These are phyloP conservation scores for Nymphalis urticae DNA, from an alignment of 2,888 invertebrate genomes.

Conservation along the genomic window DNA sequence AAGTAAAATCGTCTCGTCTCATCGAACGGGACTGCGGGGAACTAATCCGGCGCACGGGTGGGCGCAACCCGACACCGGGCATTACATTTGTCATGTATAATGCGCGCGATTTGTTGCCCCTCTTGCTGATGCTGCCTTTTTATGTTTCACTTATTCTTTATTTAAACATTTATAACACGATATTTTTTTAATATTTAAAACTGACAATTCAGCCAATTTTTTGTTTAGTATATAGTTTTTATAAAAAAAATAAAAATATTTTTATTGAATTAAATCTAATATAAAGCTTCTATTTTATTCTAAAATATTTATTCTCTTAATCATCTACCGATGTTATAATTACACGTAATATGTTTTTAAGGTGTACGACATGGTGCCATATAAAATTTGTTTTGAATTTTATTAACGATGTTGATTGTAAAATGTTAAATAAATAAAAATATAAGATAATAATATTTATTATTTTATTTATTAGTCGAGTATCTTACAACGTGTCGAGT, in stretches of 20 bases:
- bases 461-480: too few species aligned
- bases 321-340: too few species aligned
- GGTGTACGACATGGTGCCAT: too few species aligned
- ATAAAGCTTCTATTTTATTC: too few species aligned
- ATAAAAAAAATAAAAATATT: not conserved
- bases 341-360: too few species aligned
- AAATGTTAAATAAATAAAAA: too few species aligned
- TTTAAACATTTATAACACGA: slow-evolving; percentile 64
- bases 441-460: too few species aligned
- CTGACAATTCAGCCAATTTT: slow-evolving; percentile 47
- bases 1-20: slow-evolving; percentile 19
- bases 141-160: slow-evolving; percentile 74
- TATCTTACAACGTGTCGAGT: too few species aligned
- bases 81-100: slow-evolving; percentile 82
- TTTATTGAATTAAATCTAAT: not conserved
- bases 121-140: slow-evolving; percentile 58
- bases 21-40: slow-evolving; percentile 42
- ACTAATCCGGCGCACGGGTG: slow-evolving; percentile 75
- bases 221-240: not conserved
- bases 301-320: too few species aligned
- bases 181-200: slow-evolving; percentile 68
- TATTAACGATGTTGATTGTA: too few species aligned
- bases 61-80: slow-evolving; percentile 76
- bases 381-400: too few species aligned
- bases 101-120: slow-evolving; percentile 79